Evolutionary conservation across 2,113 vertebrate genomes (phyloP).

Genomic region (Clarias magur): DNA sequence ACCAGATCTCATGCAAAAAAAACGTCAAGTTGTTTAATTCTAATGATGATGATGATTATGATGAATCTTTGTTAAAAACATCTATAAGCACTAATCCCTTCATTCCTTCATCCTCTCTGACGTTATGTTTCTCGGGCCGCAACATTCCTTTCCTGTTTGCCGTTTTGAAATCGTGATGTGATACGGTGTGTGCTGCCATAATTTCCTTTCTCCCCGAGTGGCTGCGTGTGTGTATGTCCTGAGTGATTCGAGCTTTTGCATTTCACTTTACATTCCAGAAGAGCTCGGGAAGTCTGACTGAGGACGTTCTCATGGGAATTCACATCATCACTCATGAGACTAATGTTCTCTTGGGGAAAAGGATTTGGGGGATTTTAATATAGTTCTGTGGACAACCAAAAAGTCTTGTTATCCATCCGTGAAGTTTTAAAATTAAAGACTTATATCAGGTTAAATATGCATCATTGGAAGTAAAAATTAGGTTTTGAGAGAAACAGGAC

Average conservation of each 20-base stretch:
- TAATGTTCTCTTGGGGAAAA: conserved; percentile 60
- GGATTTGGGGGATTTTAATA: conserved; percentile 63
- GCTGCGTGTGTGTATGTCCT: conserved; percentile 51
- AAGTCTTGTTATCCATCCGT: conserved; percentile 2
- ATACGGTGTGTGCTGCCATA: conserved; percentile 56
- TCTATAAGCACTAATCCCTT: not conserved
- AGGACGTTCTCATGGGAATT: conserved; percentile 70
- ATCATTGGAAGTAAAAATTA: not conserved
- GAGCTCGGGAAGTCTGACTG: conserved; percentile 73
- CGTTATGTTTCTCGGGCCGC: conserved; percentile 21
- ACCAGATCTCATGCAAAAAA: not conserved
- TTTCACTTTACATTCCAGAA: conserved; percentile 75
- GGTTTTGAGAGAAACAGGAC: not conserved
- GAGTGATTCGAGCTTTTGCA: conserved; percentile 72
- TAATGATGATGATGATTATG: not conserved
- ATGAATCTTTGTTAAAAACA: not conserved
- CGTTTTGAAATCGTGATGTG: conserved; percentile 53
- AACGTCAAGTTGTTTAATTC: not conserved
- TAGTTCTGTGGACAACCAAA: conserved; percentile 55
- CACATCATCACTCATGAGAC: conserved; percentile 62
- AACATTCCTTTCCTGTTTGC: conserved; percentile 64
- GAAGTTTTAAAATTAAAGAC: not conserved
- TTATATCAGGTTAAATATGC: not conserved
- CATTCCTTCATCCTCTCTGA: not conserved
- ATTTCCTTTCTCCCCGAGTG: not conserved